Conservation (phyloP, 2,888 invertebrate species). For the Macropis europaea region DNA sequence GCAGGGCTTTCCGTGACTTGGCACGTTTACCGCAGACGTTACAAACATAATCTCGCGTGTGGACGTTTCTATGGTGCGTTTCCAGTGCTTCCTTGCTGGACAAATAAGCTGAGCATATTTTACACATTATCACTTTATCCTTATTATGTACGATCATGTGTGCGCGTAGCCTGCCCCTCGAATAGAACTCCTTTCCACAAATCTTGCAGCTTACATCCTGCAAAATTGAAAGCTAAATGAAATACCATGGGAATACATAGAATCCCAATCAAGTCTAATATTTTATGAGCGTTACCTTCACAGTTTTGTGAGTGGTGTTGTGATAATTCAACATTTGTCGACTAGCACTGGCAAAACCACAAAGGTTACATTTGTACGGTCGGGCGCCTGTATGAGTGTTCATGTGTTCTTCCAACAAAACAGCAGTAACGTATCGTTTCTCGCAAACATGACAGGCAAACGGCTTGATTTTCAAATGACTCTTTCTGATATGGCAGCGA, state of each 20-base stretch:
- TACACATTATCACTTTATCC: constrained; percentile 67
- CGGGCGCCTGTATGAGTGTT: constrained; percentile 71
- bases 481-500: constrained; percentile 72
- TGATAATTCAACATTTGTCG: constrained; percentile 71
- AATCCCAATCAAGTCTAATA: neutral
- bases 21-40: constrained; percentile 64
- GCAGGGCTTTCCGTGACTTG: constrained; percentile 69
- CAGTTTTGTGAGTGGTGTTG: constrained; percentile 65
- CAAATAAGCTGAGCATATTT: constrained; percentile 69
- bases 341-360: constrained; percentile 67
- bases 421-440: constrained; percentile 67
- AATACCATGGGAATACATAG: neutral
- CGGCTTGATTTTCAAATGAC: constrained; percentile 74
- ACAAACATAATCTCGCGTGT: constrained; percentile 68
- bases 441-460: constrained; percentile 67
- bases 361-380: constrained; percentile 67
- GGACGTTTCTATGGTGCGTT: constrained; percentile 65
- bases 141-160: constrained; percentile 71
- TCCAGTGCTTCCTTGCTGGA: constrained; percentile 65
- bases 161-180: constrained; percentile 68
- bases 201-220: constrained; percentile 69
- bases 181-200: constrained; percentile 69
- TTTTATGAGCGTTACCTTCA: constrained; percentile 57
- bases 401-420: constrained; percentile 70
- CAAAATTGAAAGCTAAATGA: neutral